Evolutionary conservation across 2,113 vertebrate genomes (phyloP).

Genomic region (Regulus satrapa): DNA sequence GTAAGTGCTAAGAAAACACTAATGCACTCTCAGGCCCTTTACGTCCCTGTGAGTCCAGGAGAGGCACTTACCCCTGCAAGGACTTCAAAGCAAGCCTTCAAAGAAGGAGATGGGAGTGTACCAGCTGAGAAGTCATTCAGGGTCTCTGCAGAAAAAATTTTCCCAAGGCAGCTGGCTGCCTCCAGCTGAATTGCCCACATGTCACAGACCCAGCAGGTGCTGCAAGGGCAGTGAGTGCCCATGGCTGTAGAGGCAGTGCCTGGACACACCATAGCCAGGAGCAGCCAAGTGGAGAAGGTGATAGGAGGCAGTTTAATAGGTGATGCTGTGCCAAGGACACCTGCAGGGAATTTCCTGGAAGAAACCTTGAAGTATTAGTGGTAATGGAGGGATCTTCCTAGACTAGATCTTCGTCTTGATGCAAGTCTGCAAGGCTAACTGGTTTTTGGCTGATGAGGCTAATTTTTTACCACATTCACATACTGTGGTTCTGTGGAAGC

Average conservation of each 20-base stretch:
- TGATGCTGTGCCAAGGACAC: neutral
- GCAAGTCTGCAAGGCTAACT: neutral
- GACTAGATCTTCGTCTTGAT: neutral
- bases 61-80: neutral
- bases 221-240: neutral
- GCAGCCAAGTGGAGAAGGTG: neutral
- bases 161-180: neutral
- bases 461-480: rapidly evolving
- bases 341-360: neutral
- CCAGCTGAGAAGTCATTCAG: neutral
- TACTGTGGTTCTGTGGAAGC: neutral
- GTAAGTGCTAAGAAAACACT: neutral
- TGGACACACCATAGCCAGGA: rapidly evolving
- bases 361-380: neutral
- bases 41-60: rapidly evolving
- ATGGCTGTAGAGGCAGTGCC: rapidly evolving
- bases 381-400: neutral
- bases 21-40: neutral
- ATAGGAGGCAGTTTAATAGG: neutral
- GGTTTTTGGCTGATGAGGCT: neutral
- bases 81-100: neutral
- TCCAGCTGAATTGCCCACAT: neutral
- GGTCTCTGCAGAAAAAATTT: neutral
- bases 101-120: neutral
- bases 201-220: neutral